Conservation (phyloP, 1,140 invertebrate species). For the Drosophila fuyamai region DNA sequence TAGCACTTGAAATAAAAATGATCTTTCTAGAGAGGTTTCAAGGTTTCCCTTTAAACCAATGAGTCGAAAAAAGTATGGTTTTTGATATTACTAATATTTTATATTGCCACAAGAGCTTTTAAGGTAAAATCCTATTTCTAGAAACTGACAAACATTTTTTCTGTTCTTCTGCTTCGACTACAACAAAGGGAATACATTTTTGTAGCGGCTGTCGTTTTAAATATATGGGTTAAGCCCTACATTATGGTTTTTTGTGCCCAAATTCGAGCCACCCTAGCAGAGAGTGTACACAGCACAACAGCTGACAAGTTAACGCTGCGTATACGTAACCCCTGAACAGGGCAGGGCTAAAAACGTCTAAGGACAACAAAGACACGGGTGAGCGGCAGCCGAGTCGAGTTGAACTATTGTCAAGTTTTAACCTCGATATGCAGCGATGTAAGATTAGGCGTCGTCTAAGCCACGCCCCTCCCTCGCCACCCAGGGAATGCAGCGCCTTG, state of each 20-base stretch:
- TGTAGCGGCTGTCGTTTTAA: too few relatives aligned
- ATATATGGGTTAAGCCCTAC: too few relatives aligned
- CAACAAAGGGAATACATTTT: too few relatives aligned
- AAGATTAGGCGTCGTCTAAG: constrained; percentile 64
- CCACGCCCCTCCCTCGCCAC: constrained; percentile 14
- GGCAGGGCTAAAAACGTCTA: constrained; percentile 60
- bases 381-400: constrained; percentile 70
- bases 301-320: constrained; percentile 58
- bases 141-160: too few relatives aligned
- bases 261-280: constrained; percentile 2
- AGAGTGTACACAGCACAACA: constrained; percentile 8
- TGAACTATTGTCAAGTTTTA: constrained; percentile 82
- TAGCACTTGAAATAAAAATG: too few relatives aligned
- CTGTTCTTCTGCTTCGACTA: too few relatives aligned
- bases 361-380: constrained; percentile 58
- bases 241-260: neutral
- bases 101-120: too few relatives aligned
- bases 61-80: too few relatives aligned
- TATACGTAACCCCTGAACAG: constrained; percentile 64
- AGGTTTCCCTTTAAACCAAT: too few relatives aligned
- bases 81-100: too few relatives aligned
- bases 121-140: too few relatives aligned
- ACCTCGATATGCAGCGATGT: constrained; percentile 80
- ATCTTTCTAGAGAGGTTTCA: too few relatives aligned
- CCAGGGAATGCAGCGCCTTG: constrained; percentile 57